Conservation (phyloP, 2,888 invertebrate genomes). For the Ctena decussata region DNA sequence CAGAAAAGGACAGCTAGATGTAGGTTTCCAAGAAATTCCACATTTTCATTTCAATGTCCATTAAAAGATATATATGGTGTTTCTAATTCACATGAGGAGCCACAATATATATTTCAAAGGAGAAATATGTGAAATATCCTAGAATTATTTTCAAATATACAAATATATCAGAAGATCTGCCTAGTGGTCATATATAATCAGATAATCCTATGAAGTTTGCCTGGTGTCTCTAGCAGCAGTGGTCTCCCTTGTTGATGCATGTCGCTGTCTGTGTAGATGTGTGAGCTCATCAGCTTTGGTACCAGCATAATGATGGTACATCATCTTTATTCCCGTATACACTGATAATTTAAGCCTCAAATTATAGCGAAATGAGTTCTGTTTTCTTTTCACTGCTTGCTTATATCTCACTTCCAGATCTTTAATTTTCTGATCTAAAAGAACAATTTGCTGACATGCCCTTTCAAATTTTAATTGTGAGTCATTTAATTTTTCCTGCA, state of each 20-base stretch:
- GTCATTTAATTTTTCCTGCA: constrained; percentile 72
- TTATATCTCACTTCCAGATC: constrained; percentile 83
- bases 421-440: constrained; percentile 83
- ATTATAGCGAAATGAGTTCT: constrained; percentile 83
- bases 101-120: too few relatives aligned
- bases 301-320: constrained; percentile 85
- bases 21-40: too few relatives aligned
- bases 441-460: constrained; percentile 83
- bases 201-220: neutral
- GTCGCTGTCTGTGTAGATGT: constrained; percentile 73
- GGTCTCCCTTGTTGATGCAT: constrained; percentile 36
- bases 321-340: constrained; percentile 85
- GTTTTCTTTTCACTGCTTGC: constrained; percentile 82
- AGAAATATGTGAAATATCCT: too few relatives aligned
- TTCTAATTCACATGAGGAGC: too few relatives aligned
- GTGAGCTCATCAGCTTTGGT: constrained; percentile 83
- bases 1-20: too few relatives aligned
- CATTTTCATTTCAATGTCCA: too few relatives aligned
- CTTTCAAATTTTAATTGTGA: constrained; percentile 80
- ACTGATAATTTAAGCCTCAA: constrained; percentile 80
- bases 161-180: too few relatives aligned
- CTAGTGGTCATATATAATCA: too few relatives aligned
- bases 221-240: constrained; percentile 51
- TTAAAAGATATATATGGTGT: too few relatives aligned
- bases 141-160: too few relatives aligned